Conservation (phyloP, 1,140 invertebrate genomes). For the Theocolax elegans region DNA sequence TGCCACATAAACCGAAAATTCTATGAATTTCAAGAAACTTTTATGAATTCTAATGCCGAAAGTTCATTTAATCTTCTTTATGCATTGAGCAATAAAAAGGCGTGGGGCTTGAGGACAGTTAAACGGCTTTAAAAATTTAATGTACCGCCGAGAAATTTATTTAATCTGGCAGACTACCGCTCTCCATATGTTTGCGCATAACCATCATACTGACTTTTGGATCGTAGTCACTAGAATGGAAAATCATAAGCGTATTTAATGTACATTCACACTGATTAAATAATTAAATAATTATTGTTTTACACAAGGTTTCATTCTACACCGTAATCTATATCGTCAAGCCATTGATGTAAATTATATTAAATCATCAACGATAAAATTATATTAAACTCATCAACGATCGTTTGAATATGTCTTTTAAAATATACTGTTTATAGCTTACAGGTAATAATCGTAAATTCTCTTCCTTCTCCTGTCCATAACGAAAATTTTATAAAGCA, state of each 20-base stretch:
- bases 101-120: background rate
- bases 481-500: too few species aligned
- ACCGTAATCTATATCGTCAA: too few species aligned
- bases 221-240: constrained; percentile 16
- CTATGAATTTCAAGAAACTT: constrained; percentile 35
- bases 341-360: too few species aligned
- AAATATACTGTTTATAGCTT: too few species aligned
- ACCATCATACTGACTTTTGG: background rate
- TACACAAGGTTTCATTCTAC: too few species aligned
- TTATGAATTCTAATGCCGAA: constrained; percentile 28
- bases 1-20: constrained; percentile 38
- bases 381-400: too few species aligned
- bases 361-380: too few species aligned
- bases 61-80: constrained; percentile 3
- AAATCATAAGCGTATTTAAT: background rate
- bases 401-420: too few species aligned
- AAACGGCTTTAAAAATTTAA: background rate
- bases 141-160: background rate
- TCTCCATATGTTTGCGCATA: background rate
- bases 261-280: too few species aligned
- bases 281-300: too few species aligned
- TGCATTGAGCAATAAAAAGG: constrained; percentile 2
- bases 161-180: background rate
- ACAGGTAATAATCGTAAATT: too few species aligned
- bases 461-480: too few species aligned